Conservation (phyloP, 1,140 invertebrate species). For the Bombus fervidus region DNA sequence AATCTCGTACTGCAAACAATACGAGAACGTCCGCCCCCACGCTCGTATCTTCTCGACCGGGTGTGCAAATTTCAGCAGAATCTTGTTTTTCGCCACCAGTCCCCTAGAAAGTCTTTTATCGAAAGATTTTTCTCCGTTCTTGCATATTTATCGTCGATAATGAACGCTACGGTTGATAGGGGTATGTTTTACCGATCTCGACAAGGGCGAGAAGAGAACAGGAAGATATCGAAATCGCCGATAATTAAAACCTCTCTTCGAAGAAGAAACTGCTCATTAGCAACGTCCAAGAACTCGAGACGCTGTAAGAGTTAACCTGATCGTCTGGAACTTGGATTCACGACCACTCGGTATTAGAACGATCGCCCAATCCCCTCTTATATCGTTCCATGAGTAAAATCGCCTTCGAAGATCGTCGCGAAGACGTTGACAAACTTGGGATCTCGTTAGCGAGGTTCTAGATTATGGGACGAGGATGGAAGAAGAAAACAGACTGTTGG, state of each 20-base stretch:
- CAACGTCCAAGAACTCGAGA: neutral
- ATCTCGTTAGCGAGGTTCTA: constrained; percentile 63
- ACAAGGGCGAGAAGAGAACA: neutral
- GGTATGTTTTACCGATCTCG: too few relatives aligned
- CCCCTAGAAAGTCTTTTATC: neutral
- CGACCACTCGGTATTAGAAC: constrained; percentile 5
- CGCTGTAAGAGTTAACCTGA: constrained; percentile 14
- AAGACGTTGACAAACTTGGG: constrained; percentile 58
- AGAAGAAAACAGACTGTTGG: constrained; percentile 4
- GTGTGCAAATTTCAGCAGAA: neutral
- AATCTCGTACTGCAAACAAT: constrained; percentile 20
- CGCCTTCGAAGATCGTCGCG: constrained; percentile 30
- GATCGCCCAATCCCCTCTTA: constrained; percentile 1
- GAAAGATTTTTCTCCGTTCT: too few relatives aligned
- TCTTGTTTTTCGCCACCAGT: neutral
- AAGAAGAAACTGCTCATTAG: constrained; percentile 23
- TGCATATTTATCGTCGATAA: constrained; percentile 3
- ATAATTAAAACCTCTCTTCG: constrained; percentile 30
- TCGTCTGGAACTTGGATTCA: constrained; percentile 13
- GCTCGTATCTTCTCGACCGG: too few relatives aligned
- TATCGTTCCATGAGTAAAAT: too few relatives aligned
- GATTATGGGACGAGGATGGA: constrained; percentile 41
- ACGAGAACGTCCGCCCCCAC: neutral
- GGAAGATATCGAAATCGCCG: neutral
- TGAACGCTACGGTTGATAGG: neutral